Conservation (phyloP, 2,888 invertebrate species). For the Germaria angustata region DNA sequence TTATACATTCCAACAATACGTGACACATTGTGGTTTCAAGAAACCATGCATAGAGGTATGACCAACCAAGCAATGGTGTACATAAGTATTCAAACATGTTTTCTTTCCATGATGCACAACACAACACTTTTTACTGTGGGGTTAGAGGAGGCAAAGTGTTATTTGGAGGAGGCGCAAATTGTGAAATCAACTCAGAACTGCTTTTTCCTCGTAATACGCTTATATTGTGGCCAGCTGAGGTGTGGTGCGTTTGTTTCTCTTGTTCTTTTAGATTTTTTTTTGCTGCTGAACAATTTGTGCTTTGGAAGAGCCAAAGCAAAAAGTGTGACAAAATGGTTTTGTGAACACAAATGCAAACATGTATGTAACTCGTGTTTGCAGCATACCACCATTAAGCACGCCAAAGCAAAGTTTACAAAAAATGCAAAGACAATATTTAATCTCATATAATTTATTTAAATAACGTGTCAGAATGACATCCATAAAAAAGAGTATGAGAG, state of each 20-base stretch:
- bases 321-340: constrained; percentile 49
- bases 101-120: not conserved
- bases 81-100: not conserved
- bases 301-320: constrained; percentile 9
- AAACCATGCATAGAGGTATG: not conserved
- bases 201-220: constrained; percentile 33
- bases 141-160: not conserved
- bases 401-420: not conserved
- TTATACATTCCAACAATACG: constrained; percentile 58
- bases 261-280: not conserved
- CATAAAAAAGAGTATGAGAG: constrained; percentile 34
- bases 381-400: not conserved
- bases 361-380: not conserved
- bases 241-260: not conserved
- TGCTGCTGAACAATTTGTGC: constrained; percentile 18
- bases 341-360: not conserved
- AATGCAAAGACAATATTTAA: constrained; percentile 56
- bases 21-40: constrained; percentile 59
- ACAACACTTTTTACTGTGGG: not conserved
- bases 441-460: constrained; percentile 65
- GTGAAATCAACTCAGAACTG: constrained; percentile 19
- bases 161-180: not conserved
- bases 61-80: not conserved
- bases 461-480: constrained; percentile 60
- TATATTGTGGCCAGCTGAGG: constrained; percentile 34